Evolutionary conservation across 2,113 vertebrate genomes (phyloP).

Genomic region (Suncus etruscus): DNA sequence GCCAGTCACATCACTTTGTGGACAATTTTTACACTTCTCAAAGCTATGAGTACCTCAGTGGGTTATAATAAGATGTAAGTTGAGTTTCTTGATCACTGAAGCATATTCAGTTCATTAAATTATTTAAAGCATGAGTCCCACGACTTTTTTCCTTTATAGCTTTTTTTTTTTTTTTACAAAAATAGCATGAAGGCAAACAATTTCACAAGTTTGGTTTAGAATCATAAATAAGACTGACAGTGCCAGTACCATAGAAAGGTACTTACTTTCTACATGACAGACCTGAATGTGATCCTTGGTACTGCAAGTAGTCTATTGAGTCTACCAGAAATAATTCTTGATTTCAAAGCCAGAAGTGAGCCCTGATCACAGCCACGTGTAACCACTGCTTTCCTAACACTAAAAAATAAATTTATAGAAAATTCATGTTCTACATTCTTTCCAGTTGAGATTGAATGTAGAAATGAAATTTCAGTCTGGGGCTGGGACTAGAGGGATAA

Average conservation of each 20-base stretch:
- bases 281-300: too few relatives aligned
- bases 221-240: conserved; percentile 9
- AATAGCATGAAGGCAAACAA: neutral
- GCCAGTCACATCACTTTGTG: neutral
- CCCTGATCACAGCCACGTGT: too few relatives aligned
- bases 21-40: neutral
- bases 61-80: neutral
- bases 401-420: conserved; percentile 9
- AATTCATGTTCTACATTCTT: neutral
- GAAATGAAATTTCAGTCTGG: neutral
- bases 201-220: neutral
- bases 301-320: too few relatives aligned
- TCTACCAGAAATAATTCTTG: too few relatives aligned
- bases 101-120: conserved; percentile 19
- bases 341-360: too few relatives aligned
- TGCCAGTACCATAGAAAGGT: too few relatives aligned
- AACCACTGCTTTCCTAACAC: too few relatives aligned
- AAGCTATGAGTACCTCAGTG: neutral
- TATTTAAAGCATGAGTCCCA: conserved; percentile 45
- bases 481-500: too few relatives aligned
- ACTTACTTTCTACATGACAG: too few relatives aligned
- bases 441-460: neutral
- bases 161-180: conserved; percentile 18
- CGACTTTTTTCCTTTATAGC: conserved; percentile 11
- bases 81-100: conserved; percentile 31